Evolutionary conservation across 2,113 vertebrate species (phyloP).

Genomic region (Nerophis ophidion): DNA sequence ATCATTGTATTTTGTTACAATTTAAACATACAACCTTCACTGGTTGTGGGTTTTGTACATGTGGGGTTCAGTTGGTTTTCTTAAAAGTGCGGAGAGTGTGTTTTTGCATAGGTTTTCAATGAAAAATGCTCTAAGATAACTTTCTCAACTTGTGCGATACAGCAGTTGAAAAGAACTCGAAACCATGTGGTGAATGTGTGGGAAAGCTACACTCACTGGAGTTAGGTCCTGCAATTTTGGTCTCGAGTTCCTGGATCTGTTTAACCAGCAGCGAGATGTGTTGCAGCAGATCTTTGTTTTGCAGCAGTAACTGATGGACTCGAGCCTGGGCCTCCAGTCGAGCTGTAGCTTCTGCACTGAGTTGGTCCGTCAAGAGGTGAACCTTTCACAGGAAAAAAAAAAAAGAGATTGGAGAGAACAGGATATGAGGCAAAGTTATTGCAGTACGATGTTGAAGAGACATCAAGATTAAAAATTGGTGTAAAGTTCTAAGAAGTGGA

Average conservation of each 20-base stretch:
- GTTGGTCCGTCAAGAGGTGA: constrained; percentile 93
- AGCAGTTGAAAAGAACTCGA: too few relatives aligned
- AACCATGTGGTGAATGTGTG: background rate
- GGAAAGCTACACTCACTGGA: constrained; percentile 74
- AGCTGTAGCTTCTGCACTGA: constrained; percentile 87
- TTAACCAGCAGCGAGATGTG: constrained; percentile 95
- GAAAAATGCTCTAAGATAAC: too few relatives aligned
- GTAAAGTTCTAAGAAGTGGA: too few relatives aligned
- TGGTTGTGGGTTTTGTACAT: too few relatives aligned
- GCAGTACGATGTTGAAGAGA: too few relatives aligned
- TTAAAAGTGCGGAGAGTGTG: too few relatives aligned
- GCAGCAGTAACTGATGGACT: constrained; percentile 92
- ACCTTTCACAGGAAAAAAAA: constrained; percentile 73
- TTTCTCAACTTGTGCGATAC: too few relatives aligned
- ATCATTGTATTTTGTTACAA: too few relatives aligned
- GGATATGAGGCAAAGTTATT: background rate
- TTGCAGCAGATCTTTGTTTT: constrained; percentile 95
- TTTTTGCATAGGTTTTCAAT: too few relatives aligned
- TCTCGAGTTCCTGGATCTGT: constrained; percentile 94
- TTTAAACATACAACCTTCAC: too few relatives aligned
- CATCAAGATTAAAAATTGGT: too few relatives aligned
- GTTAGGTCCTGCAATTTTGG: constrained; percentile 78
- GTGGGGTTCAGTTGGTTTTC: too few relatives aligned
- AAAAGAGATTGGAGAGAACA: background rate
- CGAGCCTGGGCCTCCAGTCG: constrained; percentile 93